These are phyloP conservation scores for Seira ritae DNA, from an alignment of 2,888 invertebrate genomes.

Conservation along the genomic window DNA sequence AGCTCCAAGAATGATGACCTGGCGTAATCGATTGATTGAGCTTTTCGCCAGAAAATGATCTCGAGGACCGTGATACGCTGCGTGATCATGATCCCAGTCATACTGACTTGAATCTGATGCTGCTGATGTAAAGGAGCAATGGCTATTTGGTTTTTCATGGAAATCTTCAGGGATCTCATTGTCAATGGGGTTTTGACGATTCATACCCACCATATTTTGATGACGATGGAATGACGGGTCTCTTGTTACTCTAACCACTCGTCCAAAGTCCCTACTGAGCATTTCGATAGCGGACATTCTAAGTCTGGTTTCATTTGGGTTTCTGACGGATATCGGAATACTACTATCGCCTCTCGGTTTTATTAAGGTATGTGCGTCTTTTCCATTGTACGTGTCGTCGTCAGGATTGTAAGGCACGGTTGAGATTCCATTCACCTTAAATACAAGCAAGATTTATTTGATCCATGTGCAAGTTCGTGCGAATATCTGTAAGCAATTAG, in stretches of 20 bases:
- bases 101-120: no score
- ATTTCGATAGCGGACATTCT: neutral
- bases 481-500: neutral
- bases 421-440: conserved; percentile 27
- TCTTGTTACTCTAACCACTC: neutral
- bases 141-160: no score
- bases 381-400: neutral
- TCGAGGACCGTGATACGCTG: neutral
- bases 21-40: conserved; percentile 28
- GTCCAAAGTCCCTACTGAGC: neutral
- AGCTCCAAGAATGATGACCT: conserved; percentile 39
- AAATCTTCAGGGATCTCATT: no score
- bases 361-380: neutral
- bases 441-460: neutral
- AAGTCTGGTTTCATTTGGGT: neutral
- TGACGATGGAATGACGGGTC: conserved; percentile 2
- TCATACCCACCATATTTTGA: no score
- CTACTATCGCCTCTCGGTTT: neutral
- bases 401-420: conserved; percentile 5
- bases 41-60: conserved; percentile 21
- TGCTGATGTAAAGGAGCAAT: no score
- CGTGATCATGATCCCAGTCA: no score
- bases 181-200: no score
- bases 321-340: neutral
- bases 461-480: no score